Evolutionary conservation across 2,113 vertebrate genomes (phyloP).

Genomic region (Spermophilus dauricus): DNA sequence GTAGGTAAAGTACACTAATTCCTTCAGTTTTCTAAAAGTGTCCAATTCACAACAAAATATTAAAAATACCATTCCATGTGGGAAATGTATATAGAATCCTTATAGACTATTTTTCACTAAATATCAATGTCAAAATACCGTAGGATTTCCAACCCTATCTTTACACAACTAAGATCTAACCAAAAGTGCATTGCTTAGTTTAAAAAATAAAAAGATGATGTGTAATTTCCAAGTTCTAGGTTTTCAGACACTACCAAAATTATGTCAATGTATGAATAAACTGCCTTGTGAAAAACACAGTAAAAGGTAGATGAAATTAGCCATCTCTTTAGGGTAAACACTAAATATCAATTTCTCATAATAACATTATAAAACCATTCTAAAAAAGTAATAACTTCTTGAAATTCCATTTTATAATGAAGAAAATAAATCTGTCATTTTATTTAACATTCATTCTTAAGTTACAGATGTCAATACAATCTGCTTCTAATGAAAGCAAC

Average conservation of each 20-base stretch:
- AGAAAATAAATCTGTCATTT: constrained; percentile 89
- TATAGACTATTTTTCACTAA: background rate
- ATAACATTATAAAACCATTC: constrained; percentile 61
- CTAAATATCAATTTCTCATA: constrained; percentile 50
- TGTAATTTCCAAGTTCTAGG: constrained; percentile 60
- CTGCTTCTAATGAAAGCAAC: constrained; percentile 71
- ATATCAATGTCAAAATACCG: background rate
- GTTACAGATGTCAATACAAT: constrained; percentile 85
- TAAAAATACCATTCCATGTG: background rate
- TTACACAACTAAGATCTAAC: background rate
- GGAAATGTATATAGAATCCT: background rate
- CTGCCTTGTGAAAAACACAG: background rate
- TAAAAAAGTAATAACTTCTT: constrained; percentile 72
- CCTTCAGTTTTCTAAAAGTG: constrained; percentile 47
- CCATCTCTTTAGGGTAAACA: background rate
- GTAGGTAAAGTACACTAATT: constrained; percentile 6
- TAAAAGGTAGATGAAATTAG: background rate
- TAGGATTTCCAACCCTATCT: constrained; percentile 20
- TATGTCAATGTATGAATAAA: background rate
- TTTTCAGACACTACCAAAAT: constrained; percentile 55
- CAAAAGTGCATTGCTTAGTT: constrained; percentile 34
- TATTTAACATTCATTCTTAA: constrained; percentile 88
- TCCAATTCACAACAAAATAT: background rate
- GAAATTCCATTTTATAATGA: constrained; percentile 84
- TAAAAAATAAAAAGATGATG: constrained; percentile 26